Evolutionary conservation across 2,113 vertebrate species (phyloP).

Genomic region (Romanogobio albipinnatus): DNA sequence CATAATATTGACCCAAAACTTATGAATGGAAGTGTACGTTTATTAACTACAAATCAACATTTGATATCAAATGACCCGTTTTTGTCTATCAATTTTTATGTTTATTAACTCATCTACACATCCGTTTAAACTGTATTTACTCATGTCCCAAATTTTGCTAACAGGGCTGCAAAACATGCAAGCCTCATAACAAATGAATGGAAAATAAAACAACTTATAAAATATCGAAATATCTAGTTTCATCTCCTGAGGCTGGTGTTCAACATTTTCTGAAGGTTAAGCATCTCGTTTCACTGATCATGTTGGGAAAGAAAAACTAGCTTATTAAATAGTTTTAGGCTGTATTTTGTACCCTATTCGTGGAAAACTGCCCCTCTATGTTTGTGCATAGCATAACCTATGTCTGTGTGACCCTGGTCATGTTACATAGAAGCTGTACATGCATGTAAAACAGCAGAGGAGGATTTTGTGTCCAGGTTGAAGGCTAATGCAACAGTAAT

Average conservation of each 20-base stretch:
- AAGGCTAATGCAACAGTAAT: constrained; percentile 6
- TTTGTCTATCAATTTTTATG: neutral
- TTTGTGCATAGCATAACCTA: neutral
- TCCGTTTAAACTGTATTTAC: neutral
- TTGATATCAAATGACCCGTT: neutral
- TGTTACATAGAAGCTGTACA: neutral
- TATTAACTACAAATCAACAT: neutral
- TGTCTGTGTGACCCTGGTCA: constrained; percentile 25
- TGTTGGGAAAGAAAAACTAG: neutral
- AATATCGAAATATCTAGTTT: neutral
- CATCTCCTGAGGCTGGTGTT: neutral
- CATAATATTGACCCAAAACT: neutral
- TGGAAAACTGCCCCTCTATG: neutral
- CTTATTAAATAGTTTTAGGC: neutral
- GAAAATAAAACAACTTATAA: neutral
- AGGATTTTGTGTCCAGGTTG: neutral
- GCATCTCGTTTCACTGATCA: neutral
- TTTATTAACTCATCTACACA: neutral
- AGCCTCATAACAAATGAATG: neutral
- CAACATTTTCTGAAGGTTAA: neutral
- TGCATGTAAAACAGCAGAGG: constrained; percentile 37
- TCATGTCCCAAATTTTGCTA: neutral
- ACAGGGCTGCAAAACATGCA: neutral
- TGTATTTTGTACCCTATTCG: neutral
- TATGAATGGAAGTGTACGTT: neutral